phyloP scores from a whole-genome alignment of 2,113 vertebrate species.

The Speoplatyrhinus poulsoni region DNA sequence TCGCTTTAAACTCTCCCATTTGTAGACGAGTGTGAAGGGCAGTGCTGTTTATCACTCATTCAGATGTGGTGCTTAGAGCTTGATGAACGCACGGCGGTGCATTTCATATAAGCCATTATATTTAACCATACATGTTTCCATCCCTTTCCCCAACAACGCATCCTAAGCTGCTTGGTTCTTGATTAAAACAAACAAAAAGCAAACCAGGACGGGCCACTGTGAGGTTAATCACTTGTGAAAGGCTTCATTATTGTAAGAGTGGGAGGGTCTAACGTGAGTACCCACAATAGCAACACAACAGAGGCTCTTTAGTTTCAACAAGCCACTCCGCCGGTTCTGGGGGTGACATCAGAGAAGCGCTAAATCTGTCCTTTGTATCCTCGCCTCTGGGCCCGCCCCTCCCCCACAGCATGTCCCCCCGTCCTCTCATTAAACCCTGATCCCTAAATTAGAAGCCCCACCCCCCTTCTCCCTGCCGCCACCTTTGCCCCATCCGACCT shows the following conservation, averaged over 20 bases:
- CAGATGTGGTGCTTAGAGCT: too few species aligned
- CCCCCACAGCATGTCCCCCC: constrained; percentile 56
- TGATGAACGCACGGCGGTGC: too few species aligned
- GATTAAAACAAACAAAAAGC: constrained; percentile 40
- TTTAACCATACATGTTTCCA: not conserved
- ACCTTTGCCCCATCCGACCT: constrained; percentile 53
- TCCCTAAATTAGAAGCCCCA: constrained; percentile 54
- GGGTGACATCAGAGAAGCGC: constrained; percentile 59
- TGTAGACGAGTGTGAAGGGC: too few species aligned
- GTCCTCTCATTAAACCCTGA: constrained; percentile 72
- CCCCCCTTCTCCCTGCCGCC: constrained; percentile 22
- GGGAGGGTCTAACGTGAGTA: constrained; percentile 27
- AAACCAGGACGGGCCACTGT: constrained; percentile 9
- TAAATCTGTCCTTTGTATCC: constrained; percentile 63
- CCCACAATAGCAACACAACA: constrained; percentile 51
- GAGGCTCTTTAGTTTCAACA: constrained; percentile 47
- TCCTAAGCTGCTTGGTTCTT: not conserved
- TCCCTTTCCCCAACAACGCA: not conserved
- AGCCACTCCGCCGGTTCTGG: constrained; percentile 34
- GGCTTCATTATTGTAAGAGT: constrained; percentile 47
- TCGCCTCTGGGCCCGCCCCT: constrained; percentile 55
- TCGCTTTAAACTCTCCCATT: too few species aligned
- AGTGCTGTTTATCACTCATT: too few species aligned
- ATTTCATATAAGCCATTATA: too few species aligned
- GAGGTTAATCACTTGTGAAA: constrained; percentile 55